Base-by-base conservation (phyloP, 2,888 invertebrate species). In the Pachycephus smyrnensis region DNA sequence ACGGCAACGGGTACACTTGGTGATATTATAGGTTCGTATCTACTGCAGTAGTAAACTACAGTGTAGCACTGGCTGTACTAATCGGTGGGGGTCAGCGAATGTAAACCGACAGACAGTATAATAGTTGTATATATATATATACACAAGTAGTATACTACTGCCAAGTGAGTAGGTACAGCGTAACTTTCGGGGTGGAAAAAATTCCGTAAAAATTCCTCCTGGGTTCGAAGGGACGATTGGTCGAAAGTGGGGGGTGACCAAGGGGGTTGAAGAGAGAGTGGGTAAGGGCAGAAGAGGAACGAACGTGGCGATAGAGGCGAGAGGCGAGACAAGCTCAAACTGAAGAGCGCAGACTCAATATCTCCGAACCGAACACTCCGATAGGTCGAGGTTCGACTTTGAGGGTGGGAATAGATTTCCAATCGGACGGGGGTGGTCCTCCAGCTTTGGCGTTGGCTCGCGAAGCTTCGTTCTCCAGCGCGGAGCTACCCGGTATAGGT, bases 321-420 rank as follows among this genome's bases (percentile, higher is more conserved):
- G 81, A 78, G 81, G 80, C 79, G 79, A 79, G 80, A 80, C 79
- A 77, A 78, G 80, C 73, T 79, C 68, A 77, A 79, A 31, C 71
- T 76, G 35, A 36, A 85, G 83, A 87, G 90, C 91, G 91, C 91
- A 91, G 91, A 91, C 91, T 91, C 91, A 90, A 91, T 91, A 91
- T 89, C 90, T 84, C 90, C 90, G 88, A 90, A 90, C 89, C 89
- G 85, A 91, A 91, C 90, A 87, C 91, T 90, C 91, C 91, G 91
- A 91, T 91, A 91, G 91, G 91, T 90, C 90, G 91, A 89, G 88
- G 89, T 91, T 91, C 90, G 91, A 91, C 91, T 89, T 88, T 85
- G 86, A 91, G 91, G 91, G 90, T 90, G 91, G 91, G 90, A 91
- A 91, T 91, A 91, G 91, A 91, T 91, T 91, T 91, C 91, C 91